Evolutionary conservation across 2,797 vertebrate genomes (phyloP), one percentile per base, ranked within the genome.

Genomic region (Gymnocypris eckloni): DNA sequence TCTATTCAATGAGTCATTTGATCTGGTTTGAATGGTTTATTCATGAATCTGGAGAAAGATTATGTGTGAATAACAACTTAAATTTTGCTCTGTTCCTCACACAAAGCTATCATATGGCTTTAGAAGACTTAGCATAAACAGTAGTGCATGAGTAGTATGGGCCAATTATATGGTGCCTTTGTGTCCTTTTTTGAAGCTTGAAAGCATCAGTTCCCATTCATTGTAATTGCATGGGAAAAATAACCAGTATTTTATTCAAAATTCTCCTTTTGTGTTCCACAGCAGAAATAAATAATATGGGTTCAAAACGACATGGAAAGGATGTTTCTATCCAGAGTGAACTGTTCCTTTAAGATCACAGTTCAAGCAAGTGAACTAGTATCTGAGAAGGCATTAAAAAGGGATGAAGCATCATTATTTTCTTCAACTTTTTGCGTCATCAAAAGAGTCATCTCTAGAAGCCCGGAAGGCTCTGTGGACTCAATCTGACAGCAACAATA

Each of bases 381-480:
- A 78, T 16, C 22, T 9, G 7, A 52, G 56, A 64, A 81, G 56
- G 11, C 69, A 67, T 72, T 73, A 75, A 75, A 81, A 64, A 73
- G 22, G 37, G n/a, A 86, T 80, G 84, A 80, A 64, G 45, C 69
- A 66, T 81, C 37, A 80, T 48, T 86, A 20, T 66, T 50, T 64
- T 81, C 70, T 82, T 50, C 52, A 39, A 61, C 37, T 43, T 69
- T 85, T 52, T 73, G 67, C n/a, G 84, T 50, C 37, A 18, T 56
- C 64, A 67, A 70, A 70, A 54, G 6, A n/a, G 41, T 52, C 61
- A 39, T 84, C 73, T 10, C 61, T 59, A 41, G 13, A 50, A 54
- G 50, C 50, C 25, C 0, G 39, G 59, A 66, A 71, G 83, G 18
- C 83, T n/a, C 75, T 2, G 7, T 48, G 83, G 18, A 71, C 71